phyloP scores from a whole-genome alignment of 2,888 invertebrate species.

The Phragmatobia fuliginosa region DNA sequence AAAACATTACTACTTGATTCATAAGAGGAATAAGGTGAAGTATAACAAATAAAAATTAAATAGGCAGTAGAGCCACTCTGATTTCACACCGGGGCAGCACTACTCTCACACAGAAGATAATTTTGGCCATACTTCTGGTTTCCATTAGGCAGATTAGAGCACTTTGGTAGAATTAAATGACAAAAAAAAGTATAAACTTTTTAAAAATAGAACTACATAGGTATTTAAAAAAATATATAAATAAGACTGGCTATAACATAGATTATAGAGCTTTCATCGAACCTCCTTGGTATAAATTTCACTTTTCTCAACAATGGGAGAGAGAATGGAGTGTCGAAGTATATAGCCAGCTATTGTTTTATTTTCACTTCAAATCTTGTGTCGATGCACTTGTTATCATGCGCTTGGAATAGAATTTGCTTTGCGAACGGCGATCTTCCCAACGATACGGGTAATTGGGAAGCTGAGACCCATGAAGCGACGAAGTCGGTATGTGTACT shows the following conservation, averaged over 20 bases:
- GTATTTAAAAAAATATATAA: too few species aligned
- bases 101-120: too few species aligned
- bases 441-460: slow-evolving; percentile 82
- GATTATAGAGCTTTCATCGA: not conserved
- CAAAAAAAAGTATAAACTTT: too few species aligned
- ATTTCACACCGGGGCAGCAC: too few species aligned
- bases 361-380: slow-evolving; percentile 64
- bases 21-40: too few species aligned
- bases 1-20: too few species aligned
- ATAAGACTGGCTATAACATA: not conserved
- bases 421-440: slow-evolving; percentile 79
- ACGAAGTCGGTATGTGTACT: not conserved
- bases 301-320: slow-evolving; percentile 42
- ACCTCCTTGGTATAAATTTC: slow-evolving; percentile 16
- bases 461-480: slow-evolving; percentile 39
- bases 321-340: slow-evolving; percentile 37
- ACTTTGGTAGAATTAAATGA: too few species aligned
- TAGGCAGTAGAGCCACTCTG: too few species aligned
- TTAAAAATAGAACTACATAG: too few species aligned
- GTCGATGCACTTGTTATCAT: slow-evolving; percentile 73
- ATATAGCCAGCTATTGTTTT: slow-evolving; percentile 57
- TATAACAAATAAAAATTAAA: too few species aligned
- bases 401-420: slow-evolving; percentile 71
- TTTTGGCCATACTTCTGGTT: too few species aligned
- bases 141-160: too few species aligned